Evolutionary conservation across 2,797 vertebrate genomes (phyloP).

Genomic region (Neosilurus hyrtlii): DNA sequence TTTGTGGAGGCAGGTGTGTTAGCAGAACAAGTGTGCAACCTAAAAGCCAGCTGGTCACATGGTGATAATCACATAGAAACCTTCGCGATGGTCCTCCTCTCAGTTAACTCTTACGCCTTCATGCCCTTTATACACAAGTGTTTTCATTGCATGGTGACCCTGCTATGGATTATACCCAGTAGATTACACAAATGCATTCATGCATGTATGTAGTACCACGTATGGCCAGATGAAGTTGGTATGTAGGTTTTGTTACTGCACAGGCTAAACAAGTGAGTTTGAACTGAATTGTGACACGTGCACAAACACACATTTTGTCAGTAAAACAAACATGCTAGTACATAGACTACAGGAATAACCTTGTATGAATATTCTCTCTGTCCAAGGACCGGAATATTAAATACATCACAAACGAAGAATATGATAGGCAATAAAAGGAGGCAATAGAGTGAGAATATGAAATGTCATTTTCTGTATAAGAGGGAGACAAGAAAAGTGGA

Average conservation of each 20-base stretch:
- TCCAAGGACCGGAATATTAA: conserved; percentile 28
- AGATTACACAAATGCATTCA: conserved; percentile 13
- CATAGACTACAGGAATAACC: conserved; percentile 9
- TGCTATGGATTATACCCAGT: conserved; percentile 26
- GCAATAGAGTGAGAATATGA: conserved; percentile 6
- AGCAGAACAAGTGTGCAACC: conserved; percentile 19
- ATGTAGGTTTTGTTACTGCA: conserved; percentile 4
- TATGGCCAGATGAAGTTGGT: conserved; percentile 18
- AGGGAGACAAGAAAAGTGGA: neutral
- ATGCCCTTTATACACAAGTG: conserved; percentile 16
- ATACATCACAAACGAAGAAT: conserved; percentile 35
- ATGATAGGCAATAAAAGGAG: conserved; percentile 9
- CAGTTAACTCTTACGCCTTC: conserved; percentile 17
- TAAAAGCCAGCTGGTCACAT: conserved; percentile 17
- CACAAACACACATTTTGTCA: conserved; percentile 15
- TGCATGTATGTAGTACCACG: conserved; percentile 29
- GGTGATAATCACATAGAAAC: conserved; percentile 11
- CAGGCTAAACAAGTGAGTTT: neutral
- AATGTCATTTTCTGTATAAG: conserved; percentile 9
- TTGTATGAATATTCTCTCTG: conserved; percentile 6
- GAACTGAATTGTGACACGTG: conserved; percentile 2
- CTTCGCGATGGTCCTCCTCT: conserved; percentile 18
- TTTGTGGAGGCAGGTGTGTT: conserved; percentile 11
- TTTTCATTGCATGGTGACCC: conserved; percentile 33
- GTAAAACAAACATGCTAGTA: conserved; percentile 9